Base-by-base conservation (phyloP, 2,797 vertebrate genomes). In the Sandelia bainsii region DNA sequence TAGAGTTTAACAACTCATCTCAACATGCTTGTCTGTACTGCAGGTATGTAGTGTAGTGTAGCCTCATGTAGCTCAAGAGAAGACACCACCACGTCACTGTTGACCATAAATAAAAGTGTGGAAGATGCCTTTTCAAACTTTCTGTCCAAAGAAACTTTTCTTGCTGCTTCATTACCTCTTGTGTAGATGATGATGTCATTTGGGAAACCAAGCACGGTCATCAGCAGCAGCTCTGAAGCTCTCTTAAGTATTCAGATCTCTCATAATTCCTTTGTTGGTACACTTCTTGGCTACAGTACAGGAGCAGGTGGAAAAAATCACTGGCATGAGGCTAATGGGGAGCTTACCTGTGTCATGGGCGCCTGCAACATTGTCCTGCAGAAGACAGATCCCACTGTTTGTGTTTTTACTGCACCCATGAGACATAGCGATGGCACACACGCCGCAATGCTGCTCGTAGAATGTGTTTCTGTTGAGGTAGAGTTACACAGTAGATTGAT, bases 401-500 rank as follows among this genome's bases (percentile, higher is more conserved):
- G 64, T 85, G 75, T 85, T 76, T 87, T 90, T 73, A 88, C 69
- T 64, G 61, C 81, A 51, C 89, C 62, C 85, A 0, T 19, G 86
- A 86, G 88, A 87, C 42, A 1, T 0, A 22, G 50, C 8, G 8
- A 27, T 0, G 16, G 52, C 48, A 25, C 72, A 40, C 62, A 51
- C 62, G 75, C 29, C 29, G 69, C 81, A 29, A 50, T 32, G 14
- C 48, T 52, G 40, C 77, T 58, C 63, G 61, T 56, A 29, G 78
- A 77, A 63, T 64, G 56, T 62, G 77, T 89, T 82, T 85, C 72
- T 69, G 14, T 81, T 80, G 80, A 83, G 70, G 82, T 80, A 10
- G 49, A 83, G 87, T 84, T 84, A 62, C 72, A 80, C 79, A 66
- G 88, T 90, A 91, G 90, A 92, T 88, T 91, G 87, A 89, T 90